These are phyloP conservation scores for Corythucha ciliata DNA, from an alignment of 2,888 invertebrate genomes.

Conservation along the genomic window DNA sequence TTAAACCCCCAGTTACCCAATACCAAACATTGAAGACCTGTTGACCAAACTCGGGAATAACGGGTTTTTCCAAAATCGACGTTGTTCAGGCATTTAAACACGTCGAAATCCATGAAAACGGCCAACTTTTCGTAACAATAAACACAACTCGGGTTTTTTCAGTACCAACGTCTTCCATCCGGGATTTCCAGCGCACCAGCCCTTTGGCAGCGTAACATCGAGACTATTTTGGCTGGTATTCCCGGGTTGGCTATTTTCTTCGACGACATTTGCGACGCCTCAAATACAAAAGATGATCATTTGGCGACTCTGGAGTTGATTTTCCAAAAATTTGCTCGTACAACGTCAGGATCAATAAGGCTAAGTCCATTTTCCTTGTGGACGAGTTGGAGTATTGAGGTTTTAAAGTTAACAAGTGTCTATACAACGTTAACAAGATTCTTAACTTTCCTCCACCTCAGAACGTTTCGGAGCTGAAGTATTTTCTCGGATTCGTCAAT, in stretches of 20 bases:
- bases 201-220: constrained; percentile 7
- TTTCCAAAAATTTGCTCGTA: constrained; percentile 27
- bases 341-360: constrained; percentile 33
- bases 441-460: constrained; percentile 28
- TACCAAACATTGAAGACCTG: neutral
- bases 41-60: neutral
- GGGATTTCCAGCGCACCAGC: constrained; percentile 7
- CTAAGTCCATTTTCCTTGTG: constrained; percentile 29
- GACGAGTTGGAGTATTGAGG: constrained; percentile 25
- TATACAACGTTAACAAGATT: constrained; percentile 18
- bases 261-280: constrained; percentile 31
- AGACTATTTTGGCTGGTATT: neutral
- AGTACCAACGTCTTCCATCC: constrained; percentile 1
- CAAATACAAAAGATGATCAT: constrained; percentile 26
- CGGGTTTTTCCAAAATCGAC: neutral
- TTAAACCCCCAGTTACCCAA: no score
- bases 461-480: constrained; percentile 13
- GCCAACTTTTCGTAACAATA: neutral
- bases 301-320: constrained; percentile 24
- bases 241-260: constrained; percentile 1
- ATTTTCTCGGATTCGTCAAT: constrained; percentile 40
- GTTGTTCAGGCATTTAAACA: constrained; percentile 7
- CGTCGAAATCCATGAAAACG: constrained; percentile 4
- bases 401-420: constrained; percentile 11
- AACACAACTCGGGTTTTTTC: constrained; percentile 7